These are phyloP conservation scores for Clistopyga incitator DNA, from an alignment of 2,888 invertebrate genomes.

Conservation along the genomic window DNA sequence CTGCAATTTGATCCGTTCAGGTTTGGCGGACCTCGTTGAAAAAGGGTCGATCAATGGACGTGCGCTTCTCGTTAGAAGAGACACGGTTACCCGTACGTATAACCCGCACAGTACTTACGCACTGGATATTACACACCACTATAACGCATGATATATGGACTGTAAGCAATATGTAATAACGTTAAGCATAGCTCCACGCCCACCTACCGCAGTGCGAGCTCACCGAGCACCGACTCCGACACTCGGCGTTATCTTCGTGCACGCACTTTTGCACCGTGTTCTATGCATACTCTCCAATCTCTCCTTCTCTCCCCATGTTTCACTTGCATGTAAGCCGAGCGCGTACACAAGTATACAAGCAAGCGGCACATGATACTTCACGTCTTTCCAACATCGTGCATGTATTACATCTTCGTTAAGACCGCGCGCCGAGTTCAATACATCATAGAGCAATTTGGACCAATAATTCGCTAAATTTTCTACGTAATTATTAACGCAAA, in stretches of 20 bases:
- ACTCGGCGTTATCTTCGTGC: constrained; percentile 56
- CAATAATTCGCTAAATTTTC: constrained; percentile 1
- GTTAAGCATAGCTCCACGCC: constrained; percentile 74
- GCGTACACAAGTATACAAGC: constrained; percentile 37
- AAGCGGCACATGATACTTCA: constrained; percentile 62
- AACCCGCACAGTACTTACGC: constrained; percentile 47
- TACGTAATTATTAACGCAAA: not conserved
- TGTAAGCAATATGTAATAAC: constrained; percentile 76
- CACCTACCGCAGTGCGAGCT: constrained; percentile 65
- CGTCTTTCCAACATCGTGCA: constrained; percentile 69
- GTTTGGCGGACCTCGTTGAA: constrained; percentile 13
- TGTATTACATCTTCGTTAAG: constrained; percentile 72
- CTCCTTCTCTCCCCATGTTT: constrained; percentile 49
- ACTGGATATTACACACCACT: constrained; percentile 44
- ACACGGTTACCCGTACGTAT: constrained; percentile 40
- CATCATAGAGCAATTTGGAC: constrained; percentile 64
- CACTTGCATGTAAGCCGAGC: constrained; percentile 38
- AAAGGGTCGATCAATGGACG: constrained; percentile 51
- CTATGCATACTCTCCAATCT: constrained; percentile 55
- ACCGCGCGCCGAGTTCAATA: constrained; percentile 64
- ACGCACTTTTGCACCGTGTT: constrained; percentile 57
- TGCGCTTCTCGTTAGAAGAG: constrained; percentile 64
- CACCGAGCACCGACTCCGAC: constrained; percentile 56
- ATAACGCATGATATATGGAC: constrained; percentile 74
- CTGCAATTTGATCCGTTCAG: not conserved